Evolutionary conservation across 1,140 invertebrate species (phyloP).

Genomic region (Megalonaias nervosa): DNA sequence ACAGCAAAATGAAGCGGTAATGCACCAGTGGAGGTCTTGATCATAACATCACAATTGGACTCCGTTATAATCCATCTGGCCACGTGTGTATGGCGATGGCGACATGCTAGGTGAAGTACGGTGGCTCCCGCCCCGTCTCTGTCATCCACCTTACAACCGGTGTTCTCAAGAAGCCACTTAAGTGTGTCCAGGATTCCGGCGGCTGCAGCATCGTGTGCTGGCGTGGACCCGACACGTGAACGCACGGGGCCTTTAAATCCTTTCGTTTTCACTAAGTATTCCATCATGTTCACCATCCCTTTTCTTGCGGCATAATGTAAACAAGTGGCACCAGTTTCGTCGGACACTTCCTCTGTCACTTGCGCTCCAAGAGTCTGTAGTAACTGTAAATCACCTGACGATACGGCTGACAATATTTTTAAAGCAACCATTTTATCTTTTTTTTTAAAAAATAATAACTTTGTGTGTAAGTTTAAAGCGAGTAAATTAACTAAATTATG

Average conservation of each 20-base stretch:
- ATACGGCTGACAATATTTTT: slow-evolving; percentile 36
- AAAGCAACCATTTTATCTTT: slow-evolving; percentile 15
- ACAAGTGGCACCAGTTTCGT: slow-evolving; percentile 67
- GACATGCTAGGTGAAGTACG: slow-evolving; percentile 68
- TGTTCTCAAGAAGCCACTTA: slow-evolving; percentile 68
- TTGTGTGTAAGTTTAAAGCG: too few relatives aligned
- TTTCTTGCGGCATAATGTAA: slow-evolving; percentile 72
- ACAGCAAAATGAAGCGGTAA: slow-evolving; percentile 89
- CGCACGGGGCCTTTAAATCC: slow-evolving; percentile 55
- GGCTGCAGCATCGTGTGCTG: slow-evolving; percentile 72
- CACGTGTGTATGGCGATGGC: slow-evolving; percentile 73
- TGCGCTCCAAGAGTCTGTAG: slow-evolving; percentile 18
- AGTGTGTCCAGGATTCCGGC: slow-evolving; percentile 69
- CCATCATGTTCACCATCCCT: slow-evolving; percentile 62
- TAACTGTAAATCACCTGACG: slow-evolving; percentile 35
- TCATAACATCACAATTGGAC: slow-evolving; percentile 74
- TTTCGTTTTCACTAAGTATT: slow-evolving; percentile 61
- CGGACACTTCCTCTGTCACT: slow-evolving; percentile 45
- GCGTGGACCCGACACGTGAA: slow-evolving; percentile 68
- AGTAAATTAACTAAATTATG: too few relatives aligned
- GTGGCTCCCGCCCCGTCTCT: slow-evolving; percentile 71
- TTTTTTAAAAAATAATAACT: too few relatives aligned
- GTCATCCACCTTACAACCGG: slow-evolving; percentile 64
- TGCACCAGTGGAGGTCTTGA: slow-evolving; percentile 74
- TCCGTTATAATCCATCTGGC: slow-evolving; percentile 77